Base-by-base conservation (phyloP, 2,797 vertebrate genomes). In the Sebastes kiyomatsui region DNA sequence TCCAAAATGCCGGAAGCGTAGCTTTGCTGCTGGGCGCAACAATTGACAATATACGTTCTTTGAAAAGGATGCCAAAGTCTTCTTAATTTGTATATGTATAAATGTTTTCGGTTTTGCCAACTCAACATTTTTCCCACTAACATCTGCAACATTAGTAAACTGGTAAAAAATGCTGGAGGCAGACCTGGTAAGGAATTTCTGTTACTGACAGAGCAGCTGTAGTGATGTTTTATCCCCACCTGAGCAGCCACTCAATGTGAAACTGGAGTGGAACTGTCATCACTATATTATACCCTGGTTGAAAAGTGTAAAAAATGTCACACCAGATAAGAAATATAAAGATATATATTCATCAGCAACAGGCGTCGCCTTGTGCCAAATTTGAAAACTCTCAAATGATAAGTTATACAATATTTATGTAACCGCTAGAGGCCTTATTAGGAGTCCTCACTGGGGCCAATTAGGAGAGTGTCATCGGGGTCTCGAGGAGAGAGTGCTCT, bases 391-490 rank as follows among this genome's bases (percentile, higher is more conserved):
- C 68, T 85, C 67, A 56, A 58, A 74, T 73, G 64, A 73, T 81
- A 78, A 73, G 42, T 81, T 72, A 52, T 75, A 49, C 56, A 74
- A 80, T 87, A 83, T 85, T 85, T 55, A 80, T 88, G 62, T 69
- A 80, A 70, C 81, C 59, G 5, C 89, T 76, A 22, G 82, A 86
- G 88, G 86, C 65, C 72, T 85, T 79, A 85, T 91, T 85, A 80
- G 33, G 81, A 67, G 87, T 79, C 56, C 79, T 86, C 87, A 76
- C 81, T 82, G 85, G 86, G 85, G 71, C 89, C 84, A 88, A 90
- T 90, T 86, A 89, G 69, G 79, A 68, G 27, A 46, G 81, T 65
- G 78, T 95, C 90, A 94, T 86, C 90, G 81, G 59, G 88, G 91
- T 80, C 88, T 92, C 2, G 87, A 85, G 67, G 91, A 90, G 58